Percentiles rank a stretch among this genome's conserved stretches.
Evolutionary conservation across 2,888 invertebrate genomes (phyloP).

Genomic region (Clunio marinus): DNA sequence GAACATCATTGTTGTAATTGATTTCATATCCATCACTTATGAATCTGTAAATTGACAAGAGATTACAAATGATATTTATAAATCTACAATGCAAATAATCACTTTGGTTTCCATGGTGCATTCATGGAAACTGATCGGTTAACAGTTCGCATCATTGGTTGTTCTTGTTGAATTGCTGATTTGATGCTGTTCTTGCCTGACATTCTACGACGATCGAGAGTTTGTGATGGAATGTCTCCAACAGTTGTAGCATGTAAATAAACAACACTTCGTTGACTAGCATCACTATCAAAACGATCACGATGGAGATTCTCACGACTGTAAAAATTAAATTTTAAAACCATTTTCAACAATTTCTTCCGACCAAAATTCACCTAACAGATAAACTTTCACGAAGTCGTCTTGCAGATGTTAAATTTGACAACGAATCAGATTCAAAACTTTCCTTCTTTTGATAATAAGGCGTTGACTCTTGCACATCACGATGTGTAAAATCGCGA

Average conservation of each 20-base stretch:
- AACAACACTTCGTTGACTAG: conserved; percentile 77
- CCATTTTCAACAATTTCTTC: no score
- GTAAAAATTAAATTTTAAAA: no score
- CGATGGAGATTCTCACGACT: conserved; percentile 46
- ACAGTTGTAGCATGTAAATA: conserved; percentile 84
- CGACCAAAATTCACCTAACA: conserved; percentile 25
- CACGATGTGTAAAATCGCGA: background rate
- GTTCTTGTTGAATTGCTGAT: conserved; percentile 42
- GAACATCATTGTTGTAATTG: conserved; percentile 29
- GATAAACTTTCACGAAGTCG: conserved; percentile 27
- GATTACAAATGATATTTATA: background rate
- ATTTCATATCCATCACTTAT: conserved; percentile 36
- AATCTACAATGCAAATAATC: background rate
- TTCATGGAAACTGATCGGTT: conserved; percentile 77
- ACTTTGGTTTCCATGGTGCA: conserved; percentile 78
- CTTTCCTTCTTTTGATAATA: conserved; percentile 21
- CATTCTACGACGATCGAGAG: conserved; percentile 59
- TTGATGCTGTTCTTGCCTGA: conserved; percentile 51
- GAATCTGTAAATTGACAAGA: background rate
- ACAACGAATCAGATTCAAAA: conserved; percentile 23
- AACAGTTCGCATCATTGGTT: conserved; percentile 62
- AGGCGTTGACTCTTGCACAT: conserved; percentile 1
- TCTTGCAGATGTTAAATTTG: conserved; percentile 26
- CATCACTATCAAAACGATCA: conserved; percentile 58
- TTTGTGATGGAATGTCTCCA: conserved; percentile 74